Conservation (phyloP, 1,140 invertebrate genomes). For the Apis florea region DNA sequence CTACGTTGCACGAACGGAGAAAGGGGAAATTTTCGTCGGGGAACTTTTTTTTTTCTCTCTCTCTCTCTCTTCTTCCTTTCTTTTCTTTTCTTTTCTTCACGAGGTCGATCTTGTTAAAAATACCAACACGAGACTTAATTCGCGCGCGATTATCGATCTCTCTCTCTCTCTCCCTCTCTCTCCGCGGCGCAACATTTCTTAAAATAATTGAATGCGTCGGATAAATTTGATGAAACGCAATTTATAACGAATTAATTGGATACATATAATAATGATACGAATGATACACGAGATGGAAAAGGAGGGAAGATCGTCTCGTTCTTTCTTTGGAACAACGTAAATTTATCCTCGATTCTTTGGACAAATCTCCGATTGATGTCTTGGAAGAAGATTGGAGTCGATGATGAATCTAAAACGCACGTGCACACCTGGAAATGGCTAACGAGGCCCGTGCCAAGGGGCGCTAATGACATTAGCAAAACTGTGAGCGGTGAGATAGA, state of each 20-base stretch:
- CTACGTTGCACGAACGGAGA: slow-evolving; percentile 39
- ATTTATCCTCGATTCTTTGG: no score
- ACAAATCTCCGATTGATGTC: no score
- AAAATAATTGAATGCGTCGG: no score
- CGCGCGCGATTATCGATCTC: not conserved
- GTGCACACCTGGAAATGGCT: slow-evolving; percentile 19
- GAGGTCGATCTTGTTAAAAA: slow-evolving; percentile 11
- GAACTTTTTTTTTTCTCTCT: not conserved
- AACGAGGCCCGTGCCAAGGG: slow-evolving; percentile 33
- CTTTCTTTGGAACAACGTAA: no score
- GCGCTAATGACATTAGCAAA: slow-evolving; percentile 56
- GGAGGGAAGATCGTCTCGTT: no score
- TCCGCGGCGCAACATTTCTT: no score
- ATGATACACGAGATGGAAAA: no score
- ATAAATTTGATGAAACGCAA: no score
- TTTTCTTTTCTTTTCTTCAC: not conserved
- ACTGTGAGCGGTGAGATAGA: slow-evolving; percentile 46
- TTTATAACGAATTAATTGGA: no score
- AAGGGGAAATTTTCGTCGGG: slow-evolving; percentile 24
- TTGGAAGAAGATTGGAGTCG: not conserved
- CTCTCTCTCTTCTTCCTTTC: no score
- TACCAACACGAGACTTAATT: slow-evolving; percentile 5
- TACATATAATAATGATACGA: no score
- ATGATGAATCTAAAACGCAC: slow-evolving; percentile 31
- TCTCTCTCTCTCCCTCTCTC: no score